Evolutionary conservation across 2,888 invertebrate species (phyloP).

Genomic region (Sturmia bella): DNA sequence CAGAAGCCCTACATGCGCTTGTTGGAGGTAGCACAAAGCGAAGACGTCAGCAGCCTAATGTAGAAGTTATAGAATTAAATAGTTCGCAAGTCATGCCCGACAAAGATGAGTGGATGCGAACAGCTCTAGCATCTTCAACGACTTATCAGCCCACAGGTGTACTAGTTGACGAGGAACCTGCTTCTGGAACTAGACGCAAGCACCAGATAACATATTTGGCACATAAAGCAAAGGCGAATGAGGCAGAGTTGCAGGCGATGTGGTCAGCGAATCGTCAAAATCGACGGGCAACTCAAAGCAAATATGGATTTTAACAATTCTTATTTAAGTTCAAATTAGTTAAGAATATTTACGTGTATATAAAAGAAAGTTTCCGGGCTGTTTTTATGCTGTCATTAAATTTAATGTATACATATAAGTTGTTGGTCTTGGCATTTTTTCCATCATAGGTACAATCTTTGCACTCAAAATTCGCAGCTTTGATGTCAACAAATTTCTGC

Average conservation of each 20-base stretch:
- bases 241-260: conserved; percentile 95
- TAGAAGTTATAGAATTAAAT: conserved; percentile 91
- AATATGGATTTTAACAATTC: conserved; percentile 93
- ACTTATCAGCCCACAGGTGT: conserved; percentile 81
- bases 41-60: conserved; percentile 82
- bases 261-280: conserved; percentile 95
- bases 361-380: too few species aligned
- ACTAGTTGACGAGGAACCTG: conserved; percentile 82
- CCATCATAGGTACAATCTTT: too few species aligned
- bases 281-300: conserved; percentile 94
- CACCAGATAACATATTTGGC: conserved; percentile 98
- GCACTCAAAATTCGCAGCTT: too few species aligned
- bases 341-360: too few species aligned
- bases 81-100: conserved; percentile 91
- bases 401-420: too few species aligned
- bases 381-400: too few species aligned
- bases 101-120: conserved; percentile 90
- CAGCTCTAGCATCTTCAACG: conserved; percentile 89
- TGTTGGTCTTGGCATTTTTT: too few species aligned
- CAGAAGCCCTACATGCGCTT: conserved; percentile 84
- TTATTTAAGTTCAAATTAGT: not conserved
- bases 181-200: conserved; percentile 89
- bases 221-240: conserved; percentile 95
- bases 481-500: too few species aligned
- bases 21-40: conserved; percentile 85